Evolutionary conservation across 2,797 vertebrate genomes (phyloP), one percentile per base, ranked within the genome.

Genomic region (Sebastes hubbsi): DNA sequence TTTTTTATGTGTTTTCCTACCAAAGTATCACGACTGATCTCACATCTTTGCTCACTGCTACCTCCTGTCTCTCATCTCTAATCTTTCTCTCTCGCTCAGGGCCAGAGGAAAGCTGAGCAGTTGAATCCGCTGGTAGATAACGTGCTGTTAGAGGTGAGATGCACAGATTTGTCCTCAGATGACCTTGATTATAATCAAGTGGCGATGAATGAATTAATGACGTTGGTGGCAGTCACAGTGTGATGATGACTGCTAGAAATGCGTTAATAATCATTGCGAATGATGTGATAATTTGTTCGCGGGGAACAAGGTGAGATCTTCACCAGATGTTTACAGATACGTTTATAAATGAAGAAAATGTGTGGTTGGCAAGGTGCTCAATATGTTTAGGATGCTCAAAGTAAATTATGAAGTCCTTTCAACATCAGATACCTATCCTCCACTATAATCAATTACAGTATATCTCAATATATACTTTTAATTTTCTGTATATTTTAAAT

Each of bases 91-190:
- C 52, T 78, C 8, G 81, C 90, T 92, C 93, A 99, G 99, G 96
- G 93, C 81, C 96, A 90, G 90, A 95, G 92, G 90, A 99, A 99
- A 90, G 98, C 99, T 25, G 99, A 99, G 90, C 92, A 96, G 82
- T 91, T 99, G 87, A 99, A 96, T 91, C 99, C 99, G 62, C 92
- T 98, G 83, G 94, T 97, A 69, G 94, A 96, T 60, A 96, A 95
- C 22, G 96, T 99, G 78, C 88, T 95, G 56, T 89, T 97, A 68
- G 98, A 99, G 98, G 99, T 99, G 94, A 91, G 87, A 64, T 18
- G 3, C 14, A 16, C 24, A 27, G 7, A 55, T 65, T 54, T 42
- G 13, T 63, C 25, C 24, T 63, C 12, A 52, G 29, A 72, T 24
- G 1, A 52, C 18, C 2, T 9, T 16, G 14, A 58, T 78, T 49